Evolutionary conservation across 2,797 vertebrate genomes (phyloP).

Genomic region (Odontamblyopus rebecca): DNA sequence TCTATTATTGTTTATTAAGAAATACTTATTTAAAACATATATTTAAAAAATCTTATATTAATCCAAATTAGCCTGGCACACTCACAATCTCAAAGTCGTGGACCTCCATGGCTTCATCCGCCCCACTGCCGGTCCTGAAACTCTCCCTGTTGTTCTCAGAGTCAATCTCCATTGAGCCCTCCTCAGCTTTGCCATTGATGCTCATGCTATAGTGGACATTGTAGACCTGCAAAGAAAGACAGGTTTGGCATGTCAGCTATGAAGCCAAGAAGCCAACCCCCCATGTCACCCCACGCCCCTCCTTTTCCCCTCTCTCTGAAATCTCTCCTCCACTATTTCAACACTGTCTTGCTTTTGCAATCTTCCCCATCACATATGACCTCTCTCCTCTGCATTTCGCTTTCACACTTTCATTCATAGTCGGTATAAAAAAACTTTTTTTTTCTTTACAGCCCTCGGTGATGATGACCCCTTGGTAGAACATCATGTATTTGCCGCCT

Average conservation of each 20-base stretch:
- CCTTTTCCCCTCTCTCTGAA: neutral
- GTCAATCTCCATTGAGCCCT: conserved; percentile 94
- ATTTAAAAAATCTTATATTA: neutral
- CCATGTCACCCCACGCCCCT: conserved; percentile 6
- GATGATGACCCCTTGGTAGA: conserved; percentile 33
- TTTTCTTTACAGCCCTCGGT: conserved; percentile 21
- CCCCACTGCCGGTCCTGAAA: conserved; percentile 88
- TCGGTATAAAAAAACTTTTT: conserved; percentile 11
- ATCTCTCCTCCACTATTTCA: conserved; percentile 15
- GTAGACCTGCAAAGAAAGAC: conserved; percentile 81
- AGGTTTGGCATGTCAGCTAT: conserved; percentile 58
- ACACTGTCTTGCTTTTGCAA: conserved; percentile 22
- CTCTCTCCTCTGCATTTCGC: conserved; percentile 29
- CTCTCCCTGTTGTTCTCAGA: conserved; percentile 87
- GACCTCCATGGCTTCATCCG: conserved; percentile 88
- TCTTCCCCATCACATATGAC: conserved; percentile 23
- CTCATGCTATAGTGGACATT: conserved; percentile 96
- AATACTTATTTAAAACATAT: neutral
- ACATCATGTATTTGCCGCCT: conserved; percentile 25
- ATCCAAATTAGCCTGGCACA: conserved; percentile 5
- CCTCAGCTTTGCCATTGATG: conserved; percentile 93
- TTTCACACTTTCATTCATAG: conserved; percentile 33
- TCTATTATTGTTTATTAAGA: neutral
- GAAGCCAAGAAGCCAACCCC: conserved; percentile 42
- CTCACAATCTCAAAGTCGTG: conserved; percentile 95